Evolutionary conservation across 2,888 invertebrate species (phyloP), one percentile per base, ranked within the genome.

Genomic region (Hydrotaea diabolus): DNA sequence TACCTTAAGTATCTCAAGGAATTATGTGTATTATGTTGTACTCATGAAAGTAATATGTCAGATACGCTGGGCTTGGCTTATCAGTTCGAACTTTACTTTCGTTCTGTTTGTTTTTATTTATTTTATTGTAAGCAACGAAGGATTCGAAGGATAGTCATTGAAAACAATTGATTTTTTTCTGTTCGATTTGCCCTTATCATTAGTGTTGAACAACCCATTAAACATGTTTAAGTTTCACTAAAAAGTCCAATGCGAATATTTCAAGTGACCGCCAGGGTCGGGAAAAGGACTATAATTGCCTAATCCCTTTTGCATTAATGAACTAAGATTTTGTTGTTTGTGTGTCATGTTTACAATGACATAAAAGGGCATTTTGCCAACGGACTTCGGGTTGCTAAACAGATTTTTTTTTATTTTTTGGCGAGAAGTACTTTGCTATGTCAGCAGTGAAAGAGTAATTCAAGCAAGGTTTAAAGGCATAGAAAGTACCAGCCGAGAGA

Each of bases 21-120:
- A 86, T 86, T 85, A 86, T 71, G 66, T 64, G 84, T 73, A 82
- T 82, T 84, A 86, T 62, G 46, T 59, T 74, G 46, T 62, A 15
- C 23, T 46, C 46, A 46, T 57, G 80, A 86, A 83, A 86, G 82
- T 84, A 82, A 86, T 79, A 85, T 72, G 78, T 77, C 77, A 59
- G 17, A 66, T 49, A 43, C 4, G 15, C 49, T 39, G 19, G n/a
- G n/a, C n/a, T n/a, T n/a, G 17, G 62, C 9, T 36, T 43, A 66
- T 66, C 19, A 77, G 76, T 46, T 75, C 57, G 39, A 66, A 53
- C 66, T 77, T 64, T 66, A 77, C 76, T 77, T 77, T 77, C 23
- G 7, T 76, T 76, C n/a, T 53, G 2, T 23, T 15, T 57, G n/a
- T 15, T 39, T 3, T 36, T 64, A 4, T 13, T n/a, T 26, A n/a